Evolutionary conservation across 2,797 vertebrate genomes (phyloP).

Genomic region (Chiloscyllium punctatum): DNA sequence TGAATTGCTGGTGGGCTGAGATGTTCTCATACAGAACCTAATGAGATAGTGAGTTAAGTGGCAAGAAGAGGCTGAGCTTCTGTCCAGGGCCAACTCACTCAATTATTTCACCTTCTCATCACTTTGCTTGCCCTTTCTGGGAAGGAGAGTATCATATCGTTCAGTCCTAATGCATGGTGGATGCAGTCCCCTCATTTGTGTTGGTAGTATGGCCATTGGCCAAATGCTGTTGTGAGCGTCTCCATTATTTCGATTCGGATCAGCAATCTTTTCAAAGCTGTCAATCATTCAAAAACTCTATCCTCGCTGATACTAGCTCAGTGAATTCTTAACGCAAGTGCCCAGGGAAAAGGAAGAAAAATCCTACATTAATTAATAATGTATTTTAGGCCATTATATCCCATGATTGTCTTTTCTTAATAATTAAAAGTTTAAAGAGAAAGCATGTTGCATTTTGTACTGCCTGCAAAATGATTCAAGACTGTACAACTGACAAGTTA

Average conservation of each 20-base stretch:
- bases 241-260: conserved; percentile 18
- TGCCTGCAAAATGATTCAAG: no score
- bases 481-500: not conserved
- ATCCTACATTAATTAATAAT: not conserved
- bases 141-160: no score
- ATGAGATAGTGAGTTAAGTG: no score
- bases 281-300: not conserved
- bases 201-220: not conserved
- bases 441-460: not conserved
- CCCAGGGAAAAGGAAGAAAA: not conserved
- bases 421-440: conserved; percentile 11
- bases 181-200: not conserved
- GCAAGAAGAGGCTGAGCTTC: no score
- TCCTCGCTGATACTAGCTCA: not conserved
- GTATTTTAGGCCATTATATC: not conserved
- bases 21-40: no score
- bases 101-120: no score
- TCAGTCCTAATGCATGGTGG: not conserved
- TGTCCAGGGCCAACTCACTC: no score
- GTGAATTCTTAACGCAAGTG: not conserved
- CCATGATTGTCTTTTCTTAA: not conserved
- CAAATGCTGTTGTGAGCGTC: conserved; percentile 21
- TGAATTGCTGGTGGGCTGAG: no score
- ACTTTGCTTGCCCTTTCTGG: no score
- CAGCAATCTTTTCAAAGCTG: not conserved